Base-by-base conservation (phyloP, 2,113 vertebrate species). In the Cyphomyrus plagiostoma region DNA sequence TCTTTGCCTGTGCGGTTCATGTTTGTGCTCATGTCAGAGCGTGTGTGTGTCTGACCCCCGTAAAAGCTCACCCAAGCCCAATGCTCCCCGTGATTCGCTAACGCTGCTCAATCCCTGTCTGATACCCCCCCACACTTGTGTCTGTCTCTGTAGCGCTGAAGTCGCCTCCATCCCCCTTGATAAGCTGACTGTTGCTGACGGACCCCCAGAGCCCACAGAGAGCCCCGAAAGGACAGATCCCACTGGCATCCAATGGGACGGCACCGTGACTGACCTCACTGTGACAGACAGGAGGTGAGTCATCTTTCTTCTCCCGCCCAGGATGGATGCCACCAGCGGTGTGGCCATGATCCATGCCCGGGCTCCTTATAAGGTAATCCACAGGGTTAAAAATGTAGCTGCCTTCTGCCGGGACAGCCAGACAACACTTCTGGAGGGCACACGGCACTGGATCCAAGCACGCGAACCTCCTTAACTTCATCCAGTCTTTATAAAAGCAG, bases 211-310 rank as follows among this genome's bases (percentile, higher is more conserved):
- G 35, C 8, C 45, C 42, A n/a, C 1, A 23, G 6, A 7, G 45
- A n/a, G 1, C 82, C 82, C 42, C 10, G 92, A 35, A 50, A 52
- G 15, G n/a, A 39, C 11, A 48, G 50, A 66, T 13, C 70, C 91
- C 4, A 89, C 94, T 70, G 92, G 90, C 11, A 91, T 89, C 7
- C 88, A 90, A 0, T 11, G 66, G 46, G 8, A 39, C n/a, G 56
- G 49, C 42, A 17, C 53, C 35, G 1, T 19, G 17, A 92, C 91
- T 50, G 93, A 95, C 90, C 48, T 56, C 92, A 87, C 93, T 89
- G 95, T 94, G 92, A 91, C 90, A 0, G 93, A 95, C 88, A 95
- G 91, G 89, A 95, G 94, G 96, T 96, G 92, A 86, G 94, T 91
- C 35, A 1, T 30, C 7, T 8, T 50, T 80, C 48, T 46, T 3